Conservation (phyloP, 2,888 invertebrate genomes). For the Eilema griseolum region DNA sequence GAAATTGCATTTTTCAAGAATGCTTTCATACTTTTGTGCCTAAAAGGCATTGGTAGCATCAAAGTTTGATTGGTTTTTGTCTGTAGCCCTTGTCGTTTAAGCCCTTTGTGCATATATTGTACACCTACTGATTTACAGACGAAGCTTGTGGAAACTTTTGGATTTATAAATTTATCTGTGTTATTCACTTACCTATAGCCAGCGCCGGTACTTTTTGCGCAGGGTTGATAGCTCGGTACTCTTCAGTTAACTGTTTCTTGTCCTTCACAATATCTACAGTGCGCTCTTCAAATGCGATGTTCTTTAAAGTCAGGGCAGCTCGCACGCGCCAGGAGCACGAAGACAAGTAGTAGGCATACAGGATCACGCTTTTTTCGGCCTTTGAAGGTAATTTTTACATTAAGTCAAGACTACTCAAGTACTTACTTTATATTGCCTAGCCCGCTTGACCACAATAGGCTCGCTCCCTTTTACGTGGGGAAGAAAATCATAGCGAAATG, state of each 20-base stretch:
- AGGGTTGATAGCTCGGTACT: constrained; percentile 75
- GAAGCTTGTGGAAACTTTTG: too few species aligned
- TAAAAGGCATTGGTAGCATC: too few species aligned
- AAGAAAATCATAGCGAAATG: too few species aligned
- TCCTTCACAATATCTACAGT: constrained; percentile 71
- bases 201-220: constrained; percentile 81
- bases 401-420: background rate
- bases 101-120: too few species aligned
- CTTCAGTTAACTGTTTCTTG: constrained; percentile 64
- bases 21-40: too few species aligned
- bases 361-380: constrained; percentile 62
- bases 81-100: too few species aligned
- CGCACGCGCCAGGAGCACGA: constrained; percentile 88
- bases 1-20: too few species aligned
- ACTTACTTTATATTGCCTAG: too few species aligned
- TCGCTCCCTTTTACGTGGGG: too few species aligned
- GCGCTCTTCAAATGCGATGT: constrained; percentile 70
- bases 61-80: too few species aligned
- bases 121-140: too few species aligned
- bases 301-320: constrained; percentile 73
- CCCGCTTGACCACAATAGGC: too few species aligned
- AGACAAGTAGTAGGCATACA: constrained; percentile 87
- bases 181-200: constrained; percentile 70
- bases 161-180: background rate
- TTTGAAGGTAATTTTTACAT: constrained; percentile 25